Evolutionary conservation across 2,888 invertebrate genomes (phyloP).

Genomic region (Nomada ruficornis): DNA sequence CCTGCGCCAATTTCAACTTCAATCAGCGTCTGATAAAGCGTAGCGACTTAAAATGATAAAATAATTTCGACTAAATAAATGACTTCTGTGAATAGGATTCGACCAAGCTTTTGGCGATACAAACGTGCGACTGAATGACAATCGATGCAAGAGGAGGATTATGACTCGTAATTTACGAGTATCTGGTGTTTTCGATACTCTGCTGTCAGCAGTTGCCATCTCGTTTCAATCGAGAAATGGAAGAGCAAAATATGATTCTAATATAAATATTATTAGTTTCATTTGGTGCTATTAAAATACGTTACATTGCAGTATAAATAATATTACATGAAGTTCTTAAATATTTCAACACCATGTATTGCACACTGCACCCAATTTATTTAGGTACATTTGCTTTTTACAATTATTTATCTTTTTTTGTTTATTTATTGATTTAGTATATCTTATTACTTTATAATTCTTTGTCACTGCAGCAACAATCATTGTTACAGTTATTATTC

Average conservation of each 20-base stretch:
- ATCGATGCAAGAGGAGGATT: constrained; percentile 56
- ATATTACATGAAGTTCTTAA: too few relatives aligned
- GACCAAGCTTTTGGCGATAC: constrained; percentile 56
- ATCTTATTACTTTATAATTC: too few relatives aligned
- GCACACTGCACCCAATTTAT: too few relatives aligned
- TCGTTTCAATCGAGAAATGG: constrained; percentile 19
- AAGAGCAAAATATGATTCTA: background rate
- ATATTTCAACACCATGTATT: too few relatives aligned
- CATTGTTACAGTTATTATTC: too few relatives aligned
- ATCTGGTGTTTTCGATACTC: background rate
- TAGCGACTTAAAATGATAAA: constrained; percentile 41
- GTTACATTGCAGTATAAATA: too few relatives aligned
- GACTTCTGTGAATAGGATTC: constrained; percentile 59
- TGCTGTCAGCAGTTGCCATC: background rate
- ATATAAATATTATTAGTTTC: background rate
- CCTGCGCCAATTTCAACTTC: constrained; percentile 21
- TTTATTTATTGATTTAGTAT: too few relatives aligned
- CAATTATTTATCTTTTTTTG: too few relatives aligned
- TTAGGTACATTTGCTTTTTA: too few relatives aligned
- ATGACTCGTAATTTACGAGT: constrained; percentile 5
- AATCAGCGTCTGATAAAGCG: constrained; percentile 32
- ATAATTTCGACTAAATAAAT: constrained; percentile 61
- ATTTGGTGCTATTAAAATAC: background rate
- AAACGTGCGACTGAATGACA: constrained; percentile 51
- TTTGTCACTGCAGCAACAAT: too few relatives aligned